Conservation (phyloP, 2,797 vertebrate species). For the Manis crassicaudata region DNA sequence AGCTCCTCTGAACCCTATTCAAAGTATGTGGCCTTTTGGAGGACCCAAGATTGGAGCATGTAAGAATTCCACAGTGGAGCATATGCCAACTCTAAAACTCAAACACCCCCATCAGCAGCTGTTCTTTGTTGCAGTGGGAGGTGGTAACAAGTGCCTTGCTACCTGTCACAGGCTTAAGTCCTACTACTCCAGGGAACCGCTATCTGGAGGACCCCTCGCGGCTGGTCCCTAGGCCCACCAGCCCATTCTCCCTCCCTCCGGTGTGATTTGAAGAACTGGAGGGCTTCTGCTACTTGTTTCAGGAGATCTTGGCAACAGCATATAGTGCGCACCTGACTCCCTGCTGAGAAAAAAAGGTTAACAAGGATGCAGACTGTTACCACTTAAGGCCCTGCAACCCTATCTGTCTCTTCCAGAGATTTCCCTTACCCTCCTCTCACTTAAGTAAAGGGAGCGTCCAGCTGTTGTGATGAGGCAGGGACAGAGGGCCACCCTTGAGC, state of each 20-base stretch:
- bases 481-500: neutral
- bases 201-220: neutral
- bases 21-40: conserved; percentile 20
- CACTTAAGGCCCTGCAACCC: neutral
- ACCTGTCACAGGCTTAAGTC: neutral
- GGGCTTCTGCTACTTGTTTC: neutral
- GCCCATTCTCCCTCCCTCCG: neutral
- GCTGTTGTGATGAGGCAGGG: neutral
- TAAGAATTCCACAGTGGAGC: neutral
- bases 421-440: neutral
- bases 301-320: neutral
- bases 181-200: neutral
- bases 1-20: neutral
- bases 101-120: neutral
- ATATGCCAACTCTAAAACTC: neutral
- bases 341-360: neutral
- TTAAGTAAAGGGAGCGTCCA: neutral
- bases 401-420: neutral
- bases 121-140: neutral
- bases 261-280: neutral
- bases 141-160: neutral
- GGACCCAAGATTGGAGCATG: neutral
- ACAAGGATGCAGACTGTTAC: neutral
- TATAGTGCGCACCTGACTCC: neutral
- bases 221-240: neutral